Conservation (phyloP, 2,888 invertebrate genomes). For the Timema cristinae region DNA sequence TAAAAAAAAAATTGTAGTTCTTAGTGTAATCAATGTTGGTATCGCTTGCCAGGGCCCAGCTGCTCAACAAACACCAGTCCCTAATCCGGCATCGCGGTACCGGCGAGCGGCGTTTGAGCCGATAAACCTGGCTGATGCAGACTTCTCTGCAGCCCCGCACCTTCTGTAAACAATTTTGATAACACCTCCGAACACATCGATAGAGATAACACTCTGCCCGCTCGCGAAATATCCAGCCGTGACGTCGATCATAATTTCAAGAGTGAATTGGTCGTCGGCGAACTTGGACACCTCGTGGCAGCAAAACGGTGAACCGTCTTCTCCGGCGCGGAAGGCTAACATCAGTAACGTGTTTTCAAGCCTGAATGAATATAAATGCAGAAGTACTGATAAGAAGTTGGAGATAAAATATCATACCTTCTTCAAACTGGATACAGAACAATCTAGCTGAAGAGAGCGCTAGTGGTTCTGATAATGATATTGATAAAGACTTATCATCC, state of each 20-base stretch:
- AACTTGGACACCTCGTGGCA: constrained; percentile 13
- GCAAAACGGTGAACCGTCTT: constrained; percentile 22
- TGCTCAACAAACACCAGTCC: too few relatives aligned
- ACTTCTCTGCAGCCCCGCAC: constrained; percentile 35
- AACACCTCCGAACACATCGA: background rate
- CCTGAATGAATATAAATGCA: constrained; percentile 59
- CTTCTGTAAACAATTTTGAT: constrained; percentile 1
- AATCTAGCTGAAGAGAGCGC: background rate
- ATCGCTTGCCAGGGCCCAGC: constrained; percentile 21
- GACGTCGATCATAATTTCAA: background rate
- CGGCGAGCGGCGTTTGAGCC: constrained; percentile 39
- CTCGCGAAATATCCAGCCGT: background rate
- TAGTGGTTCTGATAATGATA: background rate
- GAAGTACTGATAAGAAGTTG: constrained; percentile 7
- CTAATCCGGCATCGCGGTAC: constrained; percentile 34
- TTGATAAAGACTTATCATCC: background rate
- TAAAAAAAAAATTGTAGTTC: too few relatives aligned
- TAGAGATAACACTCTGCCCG: background rate
- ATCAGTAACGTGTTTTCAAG: constrained; percentile 62
- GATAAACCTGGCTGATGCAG: constrained; percentile 39
- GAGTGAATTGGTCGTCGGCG: background rate
- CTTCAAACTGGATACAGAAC: constrained; percentile 2
- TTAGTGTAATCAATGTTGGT: background rate
- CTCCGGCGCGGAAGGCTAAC: constrained; percentile 45
- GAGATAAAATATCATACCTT: background rate